These are phyloP conservation scores for Podarcis muralis DNA, from an alignment of 2,113 vertebrate species.

Conservation along the genomic window DNA sequence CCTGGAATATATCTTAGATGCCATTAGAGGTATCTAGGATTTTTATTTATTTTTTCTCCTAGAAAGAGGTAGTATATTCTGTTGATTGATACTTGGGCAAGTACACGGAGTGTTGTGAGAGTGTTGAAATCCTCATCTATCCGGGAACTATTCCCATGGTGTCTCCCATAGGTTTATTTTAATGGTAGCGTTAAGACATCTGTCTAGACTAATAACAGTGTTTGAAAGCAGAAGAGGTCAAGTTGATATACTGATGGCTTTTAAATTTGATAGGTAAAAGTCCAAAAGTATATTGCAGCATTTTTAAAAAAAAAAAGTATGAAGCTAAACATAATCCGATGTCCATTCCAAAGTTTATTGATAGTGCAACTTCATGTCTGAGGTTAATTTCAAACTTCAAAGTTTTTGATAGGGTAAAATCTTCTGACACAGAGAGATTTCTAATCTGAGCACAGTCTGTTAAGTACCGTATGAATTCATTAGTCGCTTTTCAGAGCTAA, in stretches of 20 bases:
- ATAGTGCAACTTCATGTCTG: conserved; percentile 58
- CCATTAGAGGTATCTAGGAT: conserved; percentile 59
- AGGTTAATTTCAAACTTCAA: conserved; percentile 53
- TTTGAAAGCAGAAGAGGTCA: conserved; percentile 66
- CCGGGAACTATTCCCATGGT: conserved; percentile 50
- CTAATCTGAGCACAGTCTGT: conserved; percentile 55
- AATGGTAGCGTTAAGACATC: conserved; percentile 67
- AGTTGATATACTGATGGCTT: conserved; percentile 70
- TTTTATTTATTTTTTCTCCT: conserved; percentile 25
- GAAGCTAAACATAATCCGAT: conserved; percentile 30
- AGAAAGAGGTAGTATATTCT: not conserved
- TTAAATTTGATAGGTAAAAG: conserved; percentile 58
- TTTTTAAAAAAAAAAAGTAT: conserved; percentile 48
- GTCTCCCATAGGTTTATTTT: conserved; percentile 66
- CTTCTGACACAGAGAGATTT: conserved; percentile 61
- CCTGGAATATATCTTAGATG: not conserved
- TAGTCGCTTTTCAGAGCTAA: not conserved
- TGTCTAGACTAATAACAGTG: conserved; percentile 63
- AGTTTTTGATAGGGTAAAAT: conserved; percentile 60
- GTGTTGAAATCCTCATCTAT: conserved; percentile 69
- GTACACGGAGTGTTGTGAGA: conserved; percentile 59
- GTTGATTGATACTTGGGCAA: conserved; percentile 46
- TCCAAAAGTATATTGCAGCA: conserved; percentile 49
- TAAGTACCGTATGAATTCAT: not conserved
- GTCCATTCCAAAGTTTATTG: conserved; percentile 39